A percentile compares a stretch with the other conserved stretches of the same genome.
Conservation (phyloP, 2,888 invertebrate species). For the Tolmerus cingulatus region DNA sequence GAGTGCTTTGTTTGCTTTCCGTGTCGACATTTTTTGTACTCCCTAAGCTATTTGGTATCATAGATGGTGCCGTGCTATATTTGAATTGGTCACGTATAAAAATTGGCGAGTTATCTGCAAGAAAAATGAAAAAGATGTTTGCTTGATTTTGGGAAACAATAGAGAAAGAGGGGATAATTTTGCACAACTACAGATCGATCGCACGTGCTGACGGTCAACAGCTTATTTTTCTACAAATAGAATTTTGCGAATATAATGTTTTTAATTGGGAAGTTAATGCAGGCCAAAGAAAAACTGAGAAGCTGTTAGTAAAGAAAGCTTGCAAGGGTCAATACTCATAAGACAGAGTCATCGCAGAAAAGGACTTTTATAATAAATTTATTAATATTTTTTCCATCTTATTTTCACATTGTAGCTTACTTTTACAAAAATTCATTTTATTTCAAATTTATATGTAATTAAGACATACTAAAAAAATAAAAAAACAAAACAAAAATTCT, state of each 20-base stretch:
- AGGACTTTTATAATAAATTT: background rate
- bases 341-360: background rate
- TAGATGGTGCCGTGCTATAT: background rate
- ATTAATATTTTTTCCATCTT: background rate
- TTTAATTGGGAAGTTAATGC: background rate
- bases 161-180: background rate
- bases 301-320: background rate
- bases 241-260: background rate
- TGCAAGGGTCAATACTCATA: background rate
- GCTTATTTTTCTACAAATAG: background rate
- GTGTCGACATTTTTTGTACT: slow-evolving; percentile 21
- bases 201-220: background rate
- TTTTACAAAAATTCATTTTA: too few species aligned
- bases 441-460: too few species aligned
- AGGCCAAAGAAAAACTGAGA: background rate
- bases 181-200: background rate
- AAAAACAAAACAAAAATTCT: too few species aligned
- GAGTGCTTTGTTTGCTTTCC: slow-evolving; percentile 37
- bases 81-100: background rate
- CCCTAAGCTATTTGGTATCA: slow-evolving; percentile 5
- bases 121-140: background rate
- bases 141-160: background rate
- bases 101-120: background rate
- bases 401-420: too few species aligned
- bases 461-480: too few species aligned